Base-by-base conservation (phyloP, 2,113 vertebrate genomes). In the Erinaceus europaeus region DNA sequence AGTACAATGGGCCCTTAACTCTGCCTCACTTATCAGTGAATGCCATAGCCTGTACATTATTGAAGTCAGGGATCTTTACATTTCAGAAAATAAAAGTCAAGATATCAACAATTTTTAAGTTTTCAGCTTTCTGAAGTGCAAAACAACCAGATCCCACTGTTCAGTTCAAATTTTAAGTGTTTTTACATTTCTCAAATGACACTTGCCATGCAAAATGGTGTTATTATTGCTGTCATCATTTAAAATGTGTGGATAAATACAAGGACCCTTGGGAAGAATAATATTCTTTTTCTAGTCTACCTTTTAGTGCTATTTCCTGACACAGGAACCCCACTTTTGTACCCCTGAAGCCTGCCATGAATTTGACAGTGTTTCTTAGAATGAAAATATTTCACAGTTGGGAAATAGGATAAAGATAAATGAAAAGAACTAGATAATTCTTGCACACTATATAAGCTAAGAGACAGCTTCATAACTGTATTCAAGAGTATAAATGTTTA, bases 161-260 rank as follows among this genome's bases (percentile, higher is more conserved):
- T 62, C 38, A 59, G 36, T 32, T 92, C 40, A 91, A 91, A 9
- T 5, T 23, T 69, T 83, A 84, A 77, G n/a, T 57, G 4, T 80
- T 88, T 95, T 76, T 83, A 92, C 91, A 86, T 88, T 86, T 44
- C 38, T 90, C 57, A 69, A 80, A 84, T 88, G 62, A 74, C 25
- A 90, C 20, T 50, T 93, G 72, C 42, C 79, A 75, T 69, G 29
- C 1, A 79, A 92, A 90, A 62, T 79, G 38, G 42, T 75, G 36
- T 71, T 82, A 76, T 64, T 83, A 80, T 46, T 76, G 55, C 46
- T 71, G 15, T 13, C 72, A 76, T 76, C 76, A 53, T 83, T 83
- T 88, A 57, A n/a, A 90, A 77, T 90, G 59, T 84, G 74, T 84
- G 52, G 64, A 74, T 65, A 94, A 93, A 89, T 73, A 92, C 2